Evolutionary conservation across 2,113 vertebrate genomes (phyloP).

Genomic region (Eurystomus gularis): DNA sequence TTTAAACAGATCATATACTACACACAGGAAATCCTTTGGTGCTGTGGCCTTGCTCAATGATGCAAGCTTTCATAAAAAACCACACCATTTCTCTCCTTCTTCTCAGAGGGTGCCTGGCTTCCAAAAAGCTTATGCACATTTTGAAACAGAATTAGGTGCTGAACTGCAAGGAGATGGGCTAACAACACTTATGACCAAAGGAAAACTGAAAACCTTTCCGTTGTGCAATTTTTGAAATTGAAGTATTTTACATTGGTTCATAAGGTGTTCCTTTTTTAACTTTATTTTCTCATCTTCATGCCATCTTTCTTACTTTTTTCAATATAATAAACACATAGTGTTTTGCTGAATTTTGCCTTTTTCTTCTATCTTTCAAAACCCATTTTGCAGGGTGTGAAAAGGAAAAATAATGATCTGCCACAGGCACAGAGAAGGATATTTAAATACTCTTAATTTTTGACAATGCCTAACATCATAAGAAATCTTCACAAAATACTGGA

Average conservation of each 20-base stretch:
- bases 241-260: background rate
- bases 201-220: background rate
- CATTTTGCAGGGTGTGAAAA: background rate
- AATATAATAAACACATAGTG: background rate
- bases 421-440: background rate
- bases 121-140: background rate
- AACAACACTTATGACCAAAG: background rate
- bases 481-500: background rate
- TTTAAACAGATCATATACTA: background rate
- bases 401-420: background rate
- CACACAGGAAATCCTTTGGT: background rate
- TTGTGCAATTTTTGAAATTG: background rate
- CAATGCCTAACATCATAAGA: background rate
- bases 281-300: background rate
- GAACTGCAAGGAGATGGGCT: background rate
- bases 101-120: background rate
- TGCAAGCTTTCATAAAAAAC: background rate
- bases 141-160: background rate
- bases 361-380: background rate
- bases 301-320: background rate
- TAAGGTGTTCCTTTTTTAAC: background rate
- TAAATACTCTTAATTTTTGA: background rate
- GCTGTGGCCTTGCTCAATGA: background rate
- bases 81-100: background rate
- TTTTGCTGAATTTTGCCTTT: background rate